Base-by-base conservation (phyloP, 2,113 vertebrate genomes). In the Prunella fulvescens region DNA sequence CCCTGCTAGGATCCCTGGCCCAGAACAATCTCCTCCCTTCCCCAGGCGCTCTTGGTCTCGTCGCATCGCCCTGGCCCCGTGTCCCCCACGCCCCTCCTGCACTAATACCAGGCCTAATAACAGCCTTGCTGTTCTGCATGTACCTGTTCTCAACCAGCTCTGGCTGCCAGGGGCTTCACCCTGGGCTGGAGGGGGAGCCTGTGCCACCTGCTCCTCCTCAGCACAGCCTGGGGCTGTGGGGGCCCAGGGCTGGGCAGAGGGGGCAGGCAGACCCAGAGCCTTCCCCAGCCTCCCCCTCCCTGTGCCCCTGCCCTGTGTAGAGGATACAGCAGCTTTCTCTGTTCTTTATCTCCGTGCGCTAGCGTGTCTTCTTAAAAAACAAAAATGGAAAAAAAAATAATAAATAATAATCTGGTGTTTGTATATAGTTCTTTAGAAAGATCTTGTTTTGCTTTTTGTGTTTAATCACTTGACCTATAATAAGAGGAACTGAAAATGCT, bases 401-500 rank as follows among this genome's bases (percentile, higher is more conserved):
- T 69, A n/a, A 94, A 94, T 96, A 95, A 95, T 74, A 80, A 97
- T 87, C 95, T 97, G 93, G 97, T 97, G 97, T 97, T 96, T 97
- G 97, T 98, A 97, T 96, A 97, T 97, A 98, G 98, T 97, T 97
- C 97, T 96, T 97, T 97, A 98, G 97, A 96, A 94, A 97, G 72
- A 95, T 92, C 96, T 97, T 84, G 95, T 96, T 97, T 96, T 92
- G 97, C 96, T 97, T 96, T 93, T 94, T 96, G 97, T 98, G 97
- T 97, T 97, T 95, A 92, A 97, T 97, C 95, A 96, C 96, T 96
- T 94, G 96, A 95, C 97, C 96, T 97, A 95, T 95, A 92, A 72
- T 33, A 94, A 96, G 97, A 97, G 95, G 97, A 97, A 97, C 93
- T 96, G 93, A 91, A 95, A 94, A 95, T 93, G 94, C 97, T 97